Evolutionary conservation across 2,888 invertebrate genomes (phyloP).

Genomic region (Amphipoea oculea): DNA sequence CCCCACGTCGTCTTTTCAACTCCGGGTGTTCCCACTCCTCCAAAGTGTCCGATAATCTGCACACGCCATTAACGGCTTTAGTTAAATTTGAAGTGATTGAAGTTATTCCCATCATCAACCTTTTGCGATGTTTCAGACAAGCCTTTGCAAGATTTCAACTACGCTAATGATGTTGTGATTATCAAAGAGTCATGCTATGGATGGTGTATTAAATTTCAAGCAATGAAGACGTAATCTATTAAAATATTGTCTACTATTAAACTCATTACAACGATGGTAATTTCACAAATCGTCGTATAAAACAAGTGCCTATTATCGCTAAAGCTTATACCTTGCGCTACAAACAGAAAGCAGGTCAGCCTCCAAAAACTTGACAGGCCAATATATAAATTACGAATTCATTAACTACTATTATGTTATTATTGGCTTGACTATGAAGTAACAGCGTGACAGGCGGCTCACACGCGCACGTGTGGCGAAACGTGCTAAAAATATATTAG

Average conservation of each 20-base stretch:
- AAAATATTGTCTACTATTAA: not conserved
- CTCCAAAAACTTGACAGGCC: constrained; percentile 4
- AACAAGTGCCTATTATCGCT: not conserved
- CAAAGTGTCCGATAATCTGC: constrained; percentile 87
- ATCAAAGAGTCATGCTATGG: constrained; percentile 33
- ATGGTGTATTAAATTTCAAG: constrained; percentile 16
- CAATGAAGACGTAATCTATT: constrained; percentile 6
- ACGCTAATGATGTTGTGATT: constrained; percentile 12
- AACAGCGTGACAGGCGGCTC: constrained; percentile 44
- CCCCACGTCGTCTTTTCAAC: constrained; percentile 89
- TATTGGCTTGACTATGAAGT: constrained; percentile 40
- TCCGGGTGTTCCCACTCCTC: constrained; percentile 88
- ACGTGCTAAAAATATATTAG: constrained; percentile 64
- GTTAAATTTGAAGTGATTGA: constrained; percentile 41
- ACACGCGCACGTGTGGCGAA: constrained; percentile 54
- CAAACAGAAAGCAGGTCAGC: constrained; percentile 16
- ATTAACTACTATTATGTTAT: constrained; percentile 44
- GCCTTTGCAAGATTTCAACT: constrained; percentile 1
- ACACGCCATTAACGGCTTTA: constrained; percentile 74
- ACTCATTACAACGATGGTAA: not conserved
- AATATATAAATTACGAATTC: constrained; percentile 26
- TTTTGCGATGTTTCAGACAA: not conserved
- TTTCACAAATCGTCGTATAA: constrained; percentile 11
- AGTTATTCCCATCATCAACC: constrained; percentile 14
- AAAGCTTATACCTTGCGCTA: constrained; percentile 4